Evolutionary conservation across 2,888 invertebrate genomes (phyloP).

Genomic region (Raillietiella orientalis): DNA sequence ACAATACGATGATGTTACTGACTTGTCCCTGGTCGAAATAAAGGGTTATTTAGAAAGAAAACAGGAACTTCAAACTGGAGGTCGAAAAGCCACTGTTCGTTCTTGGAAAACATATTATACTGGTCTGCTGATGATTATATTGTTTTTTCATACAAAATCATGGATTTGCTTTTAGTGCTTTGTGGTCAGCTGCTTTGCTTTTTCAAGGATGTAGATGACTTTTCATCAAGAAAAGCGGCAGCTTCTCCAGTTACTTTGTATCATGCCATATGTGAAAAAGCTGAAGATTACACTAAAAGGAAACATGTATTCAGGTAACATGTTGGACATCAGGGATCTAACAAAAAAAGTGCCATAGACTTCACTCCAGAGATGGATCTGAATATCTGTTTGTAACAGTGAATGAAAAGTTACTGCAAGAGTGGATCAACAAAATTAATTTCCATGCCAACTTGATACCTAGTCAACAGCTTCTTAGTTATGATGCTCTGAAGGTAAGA

Average conservation of each 20-base stretch:
- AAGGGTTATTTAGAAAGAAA: constrained; percentile 73
- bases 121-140: constrained; percentile 10
- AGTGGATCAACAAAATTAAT: constrained; percentile 68
- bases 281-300: constrained; percentile 78
- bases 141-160: constrained; percentile 1
- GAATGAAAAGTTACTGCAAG: constrained; percentile 35
- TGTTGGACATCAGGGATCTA: neutral
- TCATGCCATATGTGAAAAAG: constrained; percentile 47
- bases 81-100: constrained; percentile 70
- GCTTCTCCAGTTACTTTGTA: constrained; percentile 43
- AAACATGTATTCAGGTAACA: constrained; percentile 42
- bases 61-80: constrained; percentile 70
- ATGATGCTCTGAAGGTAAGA: constrained; percentile 33
- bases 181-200: constrained; percentile 91
- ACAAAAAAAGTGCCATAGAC: constrained; percentile 17
- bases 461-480: constrained; percentile 51
- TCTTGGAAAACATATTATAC: constrained; percentile 87
- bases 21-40: constrained; percentile 58
- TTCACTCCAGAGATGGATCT: constrained; percentile 58
- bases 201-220: constrained; percentile 81
- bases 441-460: constrained; percentile 79
- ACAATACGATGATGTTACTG: constrained; percentile 17
- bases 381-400: constrained; percentile 64
- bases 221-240: constrained; percentile 53
- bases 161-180: constrained; percentile 23